Evolutionary conservation across 2,797 vertebrate genomes (phyloP).

Genomic region (Mormyrops boulengeri): DNA sequence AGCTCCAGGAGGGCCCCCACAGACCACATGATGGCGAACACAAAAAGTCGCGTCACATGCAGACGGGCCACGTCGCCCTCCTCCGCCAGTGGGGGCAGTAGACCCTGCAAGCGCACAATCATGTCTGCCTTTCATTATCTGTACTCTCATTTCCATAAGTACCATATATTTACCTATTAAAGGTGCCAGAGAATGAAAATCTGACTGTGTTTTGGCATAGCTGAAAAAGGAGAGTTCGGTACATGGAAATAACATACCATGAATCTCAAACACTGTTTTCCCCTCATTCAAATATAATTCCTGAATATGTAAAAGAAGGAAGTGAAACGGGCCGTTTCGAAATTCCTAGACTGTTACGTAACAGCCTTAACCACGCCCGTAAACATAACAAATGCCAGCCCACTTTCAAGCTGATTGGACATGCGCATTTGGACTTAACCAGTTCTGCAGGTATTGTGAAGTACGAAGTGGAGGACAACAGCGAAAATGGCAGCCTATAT

Average conservation of each 20-base stretch:
- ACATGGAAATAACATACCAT: not conserved
- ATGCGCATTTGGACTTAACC: not conserved
- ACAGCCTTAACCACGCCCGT: not conserved
- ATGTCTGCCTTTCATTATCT: not conserved
- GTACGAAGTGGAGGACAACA: not conserved
- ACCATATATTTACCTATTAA: not conserved
- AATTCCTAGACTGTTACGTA: not conserved
- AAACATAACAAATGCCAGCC: too few relatives aligned
- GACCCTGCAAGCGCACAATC: conserved; percentile 52
- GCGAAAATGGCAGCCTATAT: not conserved
- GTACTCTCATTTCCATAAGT: not conserved
- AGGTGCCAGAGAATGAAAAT: not conserved
- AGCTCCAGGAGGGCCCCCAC: conserved; percentile 70
- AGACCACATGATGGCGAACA: conserved; percentile 77
- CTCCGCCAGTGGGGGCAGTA: conserved; percentile 51
- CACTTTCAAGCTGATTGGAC: not conserved
- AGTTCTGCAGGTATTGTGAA: not conserved
- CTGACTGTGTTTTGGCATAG: not conserved
- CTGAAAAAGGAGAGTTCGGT: not conserved
- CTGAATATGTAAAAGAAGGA: not conserved
- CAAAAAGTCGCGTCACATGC: conserved; percentile 60
- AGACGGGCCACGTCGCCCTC: conserved; percentile 56
- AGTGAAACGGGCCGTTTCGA: not conserved
- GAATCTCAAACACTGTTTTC: not conserved
- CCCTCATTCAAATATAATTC: not conserved